Base-by-base conservation (phyloP, 2,888 invertebrate species). In the Seira sanloemensis region DNA sequence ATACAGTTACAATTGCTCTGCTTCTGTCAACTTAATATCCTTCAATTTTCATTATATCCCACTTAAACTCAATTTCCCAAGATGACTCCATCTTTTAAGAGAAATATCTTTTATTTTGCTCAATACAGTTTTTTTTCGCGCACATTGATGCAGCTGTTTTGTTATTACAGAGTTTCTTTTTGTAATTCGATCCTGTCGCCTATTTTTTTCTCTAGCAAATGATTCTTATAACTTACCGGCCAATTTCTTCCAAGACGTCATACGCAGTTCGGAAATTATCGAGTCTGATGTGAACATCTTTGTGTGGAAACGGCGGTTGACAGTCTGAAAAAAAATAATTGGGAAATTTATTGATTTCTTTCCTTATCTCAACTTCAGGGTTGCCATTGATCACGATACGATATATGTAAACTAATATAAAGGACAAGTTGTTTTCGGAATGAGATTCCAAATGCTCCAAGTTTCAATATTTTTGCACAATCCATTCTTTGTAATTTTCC, bases 211-310 rank as follows among this genome's bases (percentile, higher is more conserved):
- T 58, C n/a, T 12, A 4, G 18, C 18, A 58, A n/a, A n/a, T n/a
- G n/a, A n/a, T n/a, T 62, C 12, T 62, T 62, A 16, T 7, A 24
- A 46, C 76, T 71, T 84, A 98, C 98, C 97, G 95, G 91, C 98
- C 98, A 90, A 98, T 95, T 92, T 98, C 97, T 80, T 96, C 94
- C 90, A 96, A 94, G 91, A 98, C 94, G 90, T 96, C 95, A 91
- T 96, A 98, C 90, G 94, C 93, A 90, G 96, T 95, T 91, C 97
- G 95, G 89, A 98, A 96, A 92, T 97, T 96, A 88, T 95, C 95
- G 88, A 95, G 94, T 91, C 95, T 95, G 90, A 98, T 94, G 88
- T 93, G 93, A 87, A 98, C 97, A 92, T 97, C 96, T 91, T 97
- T 94, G 91, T 94, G 94, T 9, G 97, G 96, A 92, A 98, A 98